phyloP scores from a whole-genome alignment of 1,140 invertebrate genomes.

The Ceratitis capitata region DNA sequence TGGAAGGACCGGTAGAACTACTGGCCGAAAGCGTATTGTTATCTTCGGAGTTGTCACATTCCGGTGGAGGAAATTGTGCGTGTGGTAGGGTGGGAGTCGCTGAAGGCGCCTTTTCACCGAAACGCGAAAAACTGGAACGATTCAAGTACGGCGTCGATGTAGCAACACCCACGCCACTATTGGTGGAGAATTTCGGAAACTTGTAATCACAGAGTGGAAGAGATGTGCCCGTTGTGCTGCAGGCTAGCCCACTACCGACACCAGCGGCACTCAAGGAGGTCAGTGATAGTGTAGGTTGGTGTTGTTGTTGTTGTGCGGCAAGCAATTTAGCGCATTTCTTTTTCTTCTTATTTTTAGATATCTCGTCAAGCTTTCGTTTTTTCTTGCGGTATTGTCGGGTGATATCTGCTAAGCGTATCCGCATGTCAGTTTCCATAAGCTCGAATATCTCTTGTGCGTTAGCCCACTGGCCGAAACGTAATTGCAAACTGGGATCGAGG shows the following conservation, averaged over 20 bases:
- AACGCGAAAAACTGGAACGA: constrained; percentile 55
- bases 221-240: constrained; percentile 46
- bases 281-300: constrained; percentile 50
- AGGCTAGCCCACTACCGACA: not conserved
- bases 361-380: constrained; percentile 79
- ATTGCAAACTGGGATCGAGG: constrained; percentile 55
- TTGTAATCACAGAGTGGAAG: constrained; percentile 57
- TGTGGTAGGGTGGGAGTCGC: constrained; percentile 46
- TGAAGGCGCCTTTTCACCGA: constrained; percentile 40
- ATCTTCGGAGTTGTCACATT: constrained; percentile 39
- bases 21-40: constrained; percentile 42
- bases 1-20: constrained; percentile 43
- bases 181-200: constrained; percentile 49
- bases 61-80: constrained; percentile 43
- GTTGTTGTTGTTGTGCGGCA: constrained; percentile 44
- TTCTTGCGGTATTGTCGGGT: constrained; percentile 85
- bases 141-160: constrained; percentile 48
- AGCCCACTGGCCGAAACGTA: constrained; percentile 65
- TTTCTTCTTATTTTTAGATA: constrained; percentile 67
- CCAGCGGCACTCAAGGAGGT: constrained; percentile 19
- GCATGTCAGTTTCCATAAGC: constrained; percentile 81
- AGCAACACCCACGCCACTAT: not conserved
- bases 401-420: constrained; percentile 79
- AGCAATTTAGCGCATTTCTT: constrained; percentile 53
- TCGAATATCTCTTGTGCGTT: constrained; percentile 72